Evolutionary conservation across 2,888 invertebrate genomes (phyloP).

Genomic region (Drosophila demipolita): DNA sequence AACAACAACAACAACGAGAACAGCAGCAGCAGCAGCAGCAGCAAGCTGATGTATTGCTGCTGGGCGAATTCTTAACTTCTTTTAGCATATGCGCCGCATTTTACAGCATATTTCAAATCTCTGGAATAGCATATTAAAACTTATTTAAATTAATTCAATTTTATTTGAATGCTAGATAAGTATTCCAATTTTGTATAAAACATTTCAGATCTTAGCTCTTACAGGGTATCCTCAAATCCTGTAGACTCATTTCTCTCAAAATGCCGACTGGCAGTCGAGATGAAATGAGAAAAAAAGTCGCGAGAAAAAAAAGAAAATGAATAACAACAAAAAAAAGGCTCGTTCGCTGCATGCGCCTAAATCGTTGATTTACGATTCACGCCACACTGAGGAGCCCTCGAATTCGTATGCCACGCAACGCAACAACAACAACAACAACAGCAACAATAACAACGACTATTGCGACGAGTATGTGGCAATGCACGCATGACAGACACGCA

Average conservation of each 20-base stretch:
- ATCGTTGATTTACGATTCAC: conserved; percentile 82
- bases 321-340: conserved; percentile 28
- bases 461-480: conserved; percentile 66
- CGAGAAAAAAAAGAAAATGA: conserved; percentile 39
- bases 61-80: conserved; percentile 44
- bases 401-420: conserved; percentile 43
- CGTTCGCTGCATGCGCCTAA: conserved; percentile 73
- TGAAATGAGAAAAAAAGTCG: conserved; percentile 37
- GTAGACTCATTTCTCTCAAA: conserved; percentile 43
- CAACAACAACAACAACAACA: conserved; percentile 26
- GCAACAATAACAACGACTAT: conserved; percentile 39
- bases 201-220: background rate
- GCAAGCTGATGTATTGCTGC: conserved; percentile 62
- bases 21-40: conserved; percentile 26
- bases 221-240: conserved; percentile 28
- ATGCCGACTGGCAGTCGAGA: conserved; percentile 59
- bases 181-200: background rate
- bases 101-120: conserved; percentile 10
- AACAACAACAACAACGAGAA: conserved; percentile 13
- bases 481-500: conserved; percentile 78
- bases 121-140: background rate
- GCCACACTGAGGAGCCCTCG: conserved; percentile 75
- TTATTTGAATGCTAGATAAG: background rate
- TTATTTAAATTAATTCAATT: background rate
- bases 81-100: conserved; percentile 70